Percentiles rank a stretch among this genome's conserved stretches.
Conservation (phyloP, 1,140 invertebrate species). For the Heliothis virescens region DNA sequence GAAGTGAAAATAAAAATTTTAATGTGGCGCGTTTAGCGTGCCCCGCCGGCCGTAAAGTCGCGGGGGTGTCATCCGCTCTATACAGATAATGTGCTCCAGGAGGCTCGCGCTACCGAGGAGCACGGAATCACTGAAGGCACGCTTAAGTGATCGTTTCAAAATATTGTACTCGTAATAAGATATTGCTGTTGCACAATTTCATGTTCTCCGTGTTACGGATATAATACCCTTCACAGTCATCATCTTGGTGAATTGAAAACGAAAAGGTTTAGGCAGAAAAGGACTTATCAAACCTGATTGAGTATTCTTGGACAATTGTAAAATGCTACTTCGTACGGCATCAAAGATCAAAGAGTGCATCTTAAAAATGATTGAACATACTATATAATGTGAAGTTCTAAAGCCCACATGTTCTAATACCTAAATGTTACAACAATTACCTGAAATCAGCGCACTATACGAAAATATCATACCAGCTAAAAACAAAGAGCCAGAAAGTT, state of each 20-base stretch:
- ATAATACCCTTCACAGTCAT: neutral
- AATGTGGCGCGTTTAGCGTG: conserved; percentile 65
- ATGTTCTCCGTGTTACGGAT: neutral
- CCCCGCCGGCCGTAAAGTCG: conserved; percentile 37
- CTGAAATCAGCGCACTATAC: neutral
- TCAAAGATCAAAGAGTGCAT: no score
- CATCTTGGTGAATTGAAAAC: no score
- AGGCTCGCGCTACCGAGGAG: neutral
- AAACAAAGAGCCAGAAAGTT: conserved; percentile 65
- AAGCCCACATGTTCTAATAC: no score
- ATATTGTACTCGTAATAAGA: neutral
- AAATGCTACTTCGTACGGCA: no score
- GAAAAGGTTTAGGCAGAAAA: no score
- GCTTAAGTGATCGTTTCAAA: neutral
- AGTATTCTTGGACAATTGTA: no score
- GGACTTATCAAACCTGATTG: no score
- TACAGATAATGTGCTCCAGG: conserved; percentile 34
- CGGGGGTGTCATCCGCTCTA: conserved; percentile 45
- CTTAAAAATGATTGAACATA: no score
- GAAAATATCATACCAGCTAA: conserved; percentile 59
- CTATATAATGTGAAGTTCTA: no score
- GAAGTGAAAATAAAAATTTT: conserved; percentile 77
- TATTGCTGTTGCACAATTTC: neutral
- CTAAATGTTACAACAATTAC: no score
- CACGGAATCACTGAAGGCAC: neutral